Conservation (phyloP, 2,888 invertebrate genomes). For the Eucera pruinosa region DNA sequence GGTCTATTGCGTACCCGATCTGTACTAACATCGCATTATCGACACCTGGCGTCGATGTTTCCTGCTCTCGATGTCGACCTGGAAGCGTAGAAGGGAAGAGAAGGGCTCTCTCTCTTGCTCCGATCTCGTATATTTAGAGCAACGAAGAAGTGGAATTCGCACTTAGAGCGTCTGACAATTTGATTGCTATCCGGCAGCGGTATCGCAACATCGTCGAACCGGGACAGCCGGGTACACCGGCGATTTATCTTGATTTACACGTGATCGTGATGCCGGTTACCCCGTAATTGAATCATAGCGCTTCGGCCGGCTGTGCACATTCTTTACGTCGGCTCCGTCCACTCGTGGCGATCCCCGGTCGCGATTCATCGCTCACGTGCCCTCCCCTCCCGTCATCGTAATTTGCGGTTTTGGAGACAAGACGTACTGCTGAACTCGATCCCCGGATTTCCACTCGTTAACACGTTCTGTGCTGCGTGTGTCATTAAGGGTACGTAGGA, state of each 20-base stretch:
- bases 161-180: constrained; percentile 66
- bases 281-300: constrained; percentile 66
- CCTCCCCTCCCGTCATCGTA: constrained; percentile 2
- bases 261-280: constrained; percentile 65
- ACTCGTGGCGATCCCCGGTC: constrained; percentile 42
- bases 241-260: constrained; percentile 68
- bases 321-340: constrained; percentile 43
- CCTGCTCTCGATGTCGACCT: not conserved
- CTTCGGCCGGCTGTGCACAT: constrained; percentile 34
- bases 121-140: constrained; percentile 46
- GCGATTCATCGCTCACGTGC: constrained; percentile 50
- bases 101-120: not conserved
- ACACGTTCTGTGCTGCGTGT: not conserved
- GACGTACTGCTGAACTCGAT: constrained; percentile 33
- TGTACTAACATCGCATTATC: constrained; percentile 15
- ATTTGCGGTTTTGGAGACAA: constrained; percentile 49
- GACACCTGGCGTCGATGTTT: constrained; percentile 27
- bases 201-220: constrained; percentile 62
- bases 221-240: constrained; percentile 48
- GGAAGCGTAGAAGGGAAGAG: not conserved
- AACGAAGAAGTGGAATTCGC: constrained; percentile 59
- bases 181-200: constrained; percentile 68
- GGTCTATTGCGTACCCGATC: no score
- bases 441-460: not conserved
- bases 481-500: no score